Conservation (phyloP, 92 coral and sea anemone species). For the Porites evermanni region DNA sequence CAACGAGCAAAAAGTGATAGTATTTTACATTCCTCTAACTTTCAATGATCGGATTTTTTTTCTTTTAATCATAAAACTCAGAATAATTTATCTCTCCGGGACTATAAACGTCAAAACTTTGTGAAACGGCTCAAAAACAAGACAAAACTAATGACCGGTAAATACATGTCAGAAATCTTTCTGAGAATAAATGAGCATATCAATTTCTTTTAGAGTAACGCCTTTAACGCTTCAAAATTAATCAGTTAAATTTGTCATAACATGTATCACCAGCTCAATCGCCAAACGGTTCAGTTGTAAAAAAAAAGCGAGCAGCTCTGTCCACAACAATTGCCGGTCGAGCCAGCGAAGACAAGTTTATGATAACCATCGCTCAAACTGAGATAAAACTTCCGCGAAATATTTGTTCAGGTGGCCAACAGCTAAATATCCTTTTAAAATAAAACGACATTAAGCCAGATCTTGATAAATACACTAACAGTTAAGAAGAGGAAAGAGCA, state of each 20-base stretch:
- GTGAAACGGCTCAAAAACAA: background rate
- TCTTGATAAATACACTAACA: background rate
- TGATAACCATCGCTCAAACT: background rate
- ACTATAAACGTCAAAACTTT: too few species aligned
- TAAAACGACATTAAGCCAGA: constrained; percentile 9
- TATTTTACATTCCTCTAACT: too few species aligned
- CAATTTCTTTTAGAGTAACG: too few species aligned
- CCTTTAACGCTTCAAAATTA: too few species aligned
- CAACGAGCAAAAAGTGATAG: too few species aligned
- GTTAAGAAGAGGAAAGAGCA: too few species aligned
- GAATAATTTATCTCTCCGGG: too few species aligned
- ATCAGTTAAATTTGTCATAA: background rate
- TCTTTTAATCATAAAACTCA: too few species aligned
- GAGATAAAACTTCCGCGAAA: constrained; percentile 6
- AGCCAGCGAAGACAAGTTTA: background rate
- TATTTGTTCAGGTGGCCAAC: constrained; percentile 41
- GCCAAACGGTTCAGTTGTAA: background rate
- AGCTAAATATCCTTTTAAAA: constrained; percentile 20
- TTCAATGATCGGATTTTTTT: too few species aligned
- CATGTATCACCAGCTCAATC: background rate
- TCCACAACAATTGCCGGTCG: background rate
- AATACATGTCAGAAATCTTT: too few species aligned
- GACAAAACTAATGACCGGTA: too few species aligned
- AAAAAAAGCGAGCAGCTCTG: background rate
- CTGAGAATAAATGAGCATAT: too few species aligned